Base-by-base conservation (phyloP, 2,888 invertebrate species). In the Seira musarum region DNA sequence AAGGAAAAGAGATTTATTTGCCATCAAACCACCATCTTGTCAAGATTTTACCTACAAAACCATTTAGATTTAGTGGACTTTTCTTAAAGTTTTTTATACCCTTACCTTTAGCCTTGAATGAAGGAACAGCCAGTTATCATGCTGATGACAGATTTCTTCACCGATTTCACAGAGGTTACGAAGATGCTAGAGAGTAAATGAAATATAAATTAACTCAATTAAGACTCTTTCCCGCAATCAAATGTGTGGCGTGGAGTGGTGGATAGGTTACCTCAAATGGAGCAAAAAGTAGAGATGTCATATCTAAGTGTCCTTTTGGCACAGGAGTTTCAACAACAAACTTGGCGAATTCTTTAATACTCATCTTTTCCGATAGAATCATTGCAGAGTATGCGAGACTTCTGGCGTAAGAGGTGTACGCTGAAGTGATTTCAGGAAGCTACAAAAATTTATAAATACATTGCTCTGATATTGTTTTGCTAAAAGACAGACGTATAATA, bases 221-320 rank as follows among this genome's bases (percentile, higher is more conserved):
- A n/a, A n/a, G n/a, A n/a, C n/a, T n/a, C n/a, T n/a, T n/a, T n/a
- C n/a, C n/a, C n/a, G n/a, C n/a, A n/a, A n/a, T n/a, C n/a, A n/a
- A n/a, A n/a, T n/a, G n/a, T n/a, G n/a, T n/a, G n/a, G n/a, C n/a
- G n/a, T n/a, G n/a, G n/a, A n/a, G n/a, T n/a, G n/a, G n/a, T n/a
- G 3, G n/a, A 57, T 24, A 19, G 15, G 10, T 24, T 53, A 84
- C 85, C 83, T 86, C 85, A 60, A 86, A 80, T 35, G 86, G 86
- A 74, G 85, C 84, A 83, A 85, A 86, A 68, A 86, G 82, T n/a
- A 85, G 66, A 13, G 84, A 83, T 22, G 86, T 86, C 81, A 86
- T 81, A 75, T 86, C 86, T 24, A 85, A 81, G 80, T 86, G 86
- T 83, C 86, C 86, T 77, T 86, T 86, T 84, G 86, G 86, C 82